A percentile compares a stretch with the other conserved stretches of the same genome.
Evolutionary conservation across 2,113 vertebrate species (phyloP).

Genomic region (Ariopsis seemanni): DNA sequence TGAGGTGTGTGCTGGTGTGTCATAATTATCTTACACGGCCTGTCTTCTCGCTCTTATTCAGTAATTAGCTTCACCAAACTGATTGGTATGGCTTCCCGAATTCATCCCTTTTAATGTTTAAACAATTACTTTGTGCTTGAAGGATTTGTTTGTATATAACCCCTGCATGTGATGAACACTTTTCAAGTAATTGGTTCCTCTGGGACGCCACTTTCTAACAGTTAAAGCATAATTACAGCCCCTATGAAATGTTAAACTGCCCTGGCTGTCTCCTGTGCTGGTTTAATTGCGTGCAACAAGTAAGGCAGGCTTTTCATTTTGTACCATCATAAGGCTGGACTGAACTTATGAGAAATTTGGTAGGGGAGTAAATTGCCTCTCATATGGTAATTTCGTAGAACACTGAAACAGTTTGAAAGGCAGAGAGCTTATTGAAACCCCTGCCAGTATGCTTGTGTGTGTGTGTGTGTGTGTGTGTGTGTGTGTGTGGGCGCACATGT

Average conservation of each 20-base stretch:
- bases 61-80: slow-evolving; percentile 92
- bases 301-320: slow-evolving; percentile 87
- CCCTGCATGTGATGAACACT: slow-evolving; percentile 91
- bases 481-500: neutral
- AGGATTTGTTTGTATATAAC: slow-evolving; percentile 99
- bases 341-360: slow-evolving; percentile 85
- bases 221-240: slow-evolving; percentile 97
- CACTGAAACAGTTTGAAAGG: slow-evolving; percentile 75
- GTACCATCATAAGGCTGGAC: slow-evolving; percentile 84
- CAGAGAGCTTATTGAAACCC: slow-evolving; percentile 69
- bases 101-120: slow-evolving; percentile 93
- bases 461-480: neutral
- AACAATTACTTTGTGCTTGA: slow-evolving; percentile 99
- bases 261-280: slow-evolving; percentile 83
- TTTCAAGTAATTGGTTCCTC: slow-evolving; percentile 98
- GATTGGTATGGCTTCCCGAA: slow-evolving; percentile 91
- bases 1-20: slow-evolving; percentile 84
- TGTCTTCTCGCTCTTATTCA: slow-evolving; percentile 87
- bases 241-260: slow-evolving; percentile 95
- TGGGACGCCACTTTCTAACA: slow-evolving; percentile 93
- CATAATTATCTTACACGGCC: slow-evolving; percentile 89
- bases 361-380: slow-evolving; percentile 85
- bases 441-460: slow-evolving; percentile 52
- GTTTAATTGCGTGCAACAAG: slow-evolving; percentile 98
- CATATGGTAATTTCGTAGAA: slow-evolving; percentile 85